Conservation (phyloP, 92 coral and sea anemone species). For the Diadumene lineata region DNA sequence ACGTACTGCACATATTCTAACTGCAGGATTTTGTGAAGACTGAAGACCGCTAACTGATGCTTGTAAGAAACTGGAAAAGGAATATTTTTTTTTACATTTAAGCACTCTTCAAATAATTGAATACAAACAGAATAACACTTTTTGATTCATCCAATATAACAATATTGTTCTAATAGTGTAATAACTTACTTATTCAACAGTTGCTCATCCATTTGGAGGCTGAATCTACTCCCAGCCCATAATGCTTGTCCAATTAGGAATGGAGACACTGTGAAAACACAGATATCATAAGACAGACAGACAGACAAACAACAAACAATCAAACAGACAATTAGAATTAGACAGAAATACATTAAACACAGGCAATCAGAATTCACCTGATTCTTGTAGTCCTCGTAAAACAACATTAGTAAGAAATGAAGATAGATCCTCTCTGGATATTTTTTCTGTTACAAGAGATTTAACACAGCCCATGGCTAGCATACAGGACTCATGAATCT, state of each 20-base stretch:
- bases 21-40: conserved; percentile 80
- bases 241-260: conserved; percentile 95
- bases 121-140: too few species aligned
- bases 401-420: conserved; percentile 91
- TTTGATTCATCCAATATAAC: too few species aligned
- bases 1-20: conserved; percentile 91
- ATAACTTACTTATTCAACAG: conserved; percentile 67
- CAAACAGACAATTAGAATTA: background rate
- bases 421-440: conserved; percentile 76
- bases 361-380: conserved; percentile 49
- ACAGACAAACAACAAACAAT: too few species aligned
- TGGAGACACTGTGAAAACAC: conserved; percentile 72
- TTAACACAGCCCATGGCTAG: conserved; percentile 96
- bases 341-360: background rate
- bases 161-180: background rate
- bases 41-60: conserved; percentile 92
- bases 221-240: conserved; percentile 95
- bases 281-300: too few species aligned
- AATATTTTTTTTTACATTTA: too few species aligned
- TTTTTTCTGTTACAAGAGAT: conserved; percentile 84
- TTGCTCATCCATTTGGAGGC: conserved; percentile 80
- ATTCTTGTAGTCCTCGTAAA: conserved; percentile 73
- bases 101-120: too few species aligned
- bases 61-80: conserved; percentile 74
- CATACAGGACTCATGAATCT: conserved; percentile 94